phyloP scores from a whole-genome alignment of 2,113 vertebrate species.

The Rhabdomys dilectus region DNA sequence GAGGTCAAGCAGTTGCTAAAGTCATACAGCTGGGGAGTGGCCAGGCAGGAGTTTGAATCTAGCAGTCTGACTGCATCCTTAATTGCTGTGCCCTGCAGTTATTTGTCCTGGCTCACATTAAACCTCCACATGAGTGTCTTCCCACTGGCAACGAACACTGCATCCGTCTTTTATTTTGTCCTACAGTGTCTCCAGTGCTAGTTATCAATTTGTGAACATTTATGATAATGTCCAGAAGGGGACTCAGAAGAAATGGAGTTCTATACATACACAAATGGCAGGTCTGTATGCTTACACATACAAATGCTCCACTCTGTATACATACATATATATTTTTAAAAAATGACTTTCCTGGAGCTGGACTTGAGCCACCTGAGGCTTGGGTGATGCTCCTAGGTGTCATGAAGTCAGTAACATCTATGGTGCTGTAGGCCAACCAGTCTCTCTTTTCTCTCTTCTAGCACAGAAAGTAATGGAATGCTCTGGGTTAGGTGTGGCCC shows the following conservation, averaged over 20 bases:
- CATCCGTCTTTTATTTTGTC: background rate
- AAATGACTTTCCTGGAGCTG: background rate
- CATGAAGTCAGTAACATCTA: background rate
- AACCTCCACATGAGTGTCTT: background rate
- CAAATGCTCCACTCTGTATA: background rate
- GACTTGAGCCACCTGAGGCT: background rate
- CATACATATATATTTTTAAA: background rate
- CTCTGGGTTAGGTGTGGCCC: background rate
- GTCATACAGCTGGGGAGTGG: background rate
- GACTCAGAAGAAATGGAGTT: background rate
- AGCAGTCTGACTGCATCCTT: background rate
- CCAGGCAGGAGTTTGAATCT: background rate
- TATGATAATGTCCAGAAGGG: background rate
- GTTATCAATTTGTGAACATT: background rate
- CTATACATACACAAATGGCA: background rate
- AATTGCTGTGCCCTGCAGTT: background rate
- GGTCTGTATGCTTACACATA: background rate
- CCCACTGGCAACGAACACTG: background rate
- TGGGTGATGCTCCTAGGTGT: background rate
- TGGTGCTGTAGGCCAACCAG: background rate
- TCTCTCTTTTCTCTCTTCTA: background rate
- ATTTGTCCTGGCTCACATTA: background rate
- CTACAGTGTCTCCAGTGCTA: background rate
- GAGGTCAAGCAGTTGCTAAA: background rate
- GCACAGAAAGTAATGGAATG: background rate